Percentiles rank a stretch among this genome's conserved stretches.
phyloP scores from a whole-genome alignment of 2,113 vertebrate species.

The Parus major region DNA sequence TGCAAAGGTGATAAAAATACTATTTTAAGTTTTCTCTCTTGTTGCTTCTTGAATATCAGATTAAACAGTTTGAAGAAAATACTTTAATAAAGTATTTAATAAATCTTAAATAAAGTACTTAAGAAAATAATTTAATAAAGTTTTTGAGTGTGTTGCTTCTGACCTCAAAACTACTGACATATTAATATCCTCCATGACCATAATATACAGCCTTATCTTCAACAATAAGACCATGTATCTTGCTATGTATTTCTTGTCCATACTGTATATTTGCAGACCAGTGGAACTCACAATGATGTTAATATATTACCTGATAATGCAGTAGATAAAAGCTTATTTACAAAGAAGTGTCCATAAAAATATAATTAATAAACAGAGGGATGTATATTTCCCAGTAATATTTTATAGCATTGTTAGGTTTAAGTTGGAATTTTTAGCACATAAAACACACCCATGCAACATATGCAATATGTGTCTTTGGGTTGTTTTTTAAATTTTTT shows the following conservation, averaged over 20 bases:
- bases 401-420: neutral
- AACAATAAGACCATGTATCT: neutral
- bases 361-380: neutral
- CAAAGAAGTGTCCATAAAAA: neutral
- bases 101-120: no score
- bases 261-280: neutral
- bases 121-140: neutral
- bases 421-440: neutral
- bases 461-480: neutral
- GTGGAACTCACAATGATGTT: neutral
- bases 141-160: neutral
- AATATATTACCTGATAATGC: neutral
- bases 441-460: neutral
- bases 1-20: neutral
- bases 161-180: neutral
- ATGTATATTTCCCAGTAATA: neutral
- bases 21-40: neutral
- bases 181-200: neutral
- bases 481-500: neutral
- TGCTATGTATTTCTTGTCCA: neutral
- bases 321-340: neutral
- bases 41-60: neutral
- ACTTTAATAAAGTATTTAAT: neutral
- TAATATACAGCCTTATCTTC: neutral
- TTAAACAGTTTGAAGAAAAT: neutral